These are phyloP conservation scores for Acromyrmex echinatior DNA, from an alignment of 1,140 invertebrate species.

Conservation along the genomic window DNA sequence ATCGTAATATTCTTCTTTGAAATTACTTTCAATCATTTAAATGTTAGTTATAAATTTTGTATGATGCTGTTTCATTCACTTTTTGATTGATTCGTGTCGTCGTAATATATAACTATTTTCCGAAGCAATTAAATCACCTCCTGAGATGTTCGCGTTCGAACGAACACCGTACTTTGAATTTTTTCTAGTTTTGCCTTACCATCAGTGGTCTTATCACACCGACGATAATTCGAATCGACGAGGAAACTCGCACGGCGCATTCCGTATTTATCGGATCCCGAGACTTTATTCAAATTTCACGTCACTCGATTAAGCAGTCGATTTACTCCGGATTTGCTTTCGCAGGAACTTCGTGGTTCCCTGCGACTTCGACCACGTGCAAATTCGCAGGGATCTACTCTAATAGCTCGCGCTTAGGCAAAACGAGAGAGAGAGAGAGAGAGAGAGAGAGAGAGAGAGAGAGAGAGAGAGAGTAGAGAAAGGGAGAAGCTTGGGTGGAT, in stretches of 20 bases:
- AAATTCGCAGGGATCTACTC: constrained; percentile 72
- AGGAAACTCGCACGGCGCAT: constrained; percentile 4
- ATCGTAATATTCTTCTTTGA: background rate
- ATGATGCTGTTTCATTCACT: background rate
- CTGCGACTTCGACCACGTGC: constrained; percentile 74
- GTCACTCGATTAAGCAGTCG: constrained; percentile 78
- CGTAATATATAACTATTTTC: background rate
- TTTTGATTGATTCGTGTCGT: background rate
- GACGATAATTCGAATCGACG: constrained; percentile 54
- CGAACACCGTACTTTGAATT: background rate
- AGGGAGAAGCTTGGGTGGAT: background rate
- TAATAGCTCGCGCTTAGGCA: constrained; percentile 74
- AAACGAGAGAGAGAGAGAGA: constrained; percentile 35
- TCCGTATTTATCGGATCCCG: constrained; percentile 63
- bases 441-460: constrained; percentile 10
- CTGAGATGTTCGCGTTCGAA: background rate
- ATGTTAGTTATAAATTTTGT: background rate
- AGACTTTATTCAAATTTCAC: constrained; percentile 77
- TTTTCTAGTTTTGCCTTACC: constrained; percentile 8
- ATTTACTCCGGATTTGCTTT: constrained; percentile 75
- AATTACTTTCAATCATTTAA: constrained; percentile 13
- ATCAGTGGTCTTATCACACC: constrained; percentile 8
- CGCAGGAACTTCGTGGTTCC: constrained; percentile 68
- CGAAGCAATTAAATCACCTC: constrained; percentile 37
- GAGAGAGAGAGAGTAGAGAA: background rate